These are phyloP conservation scores for Passer domesticus DNA, from an alignment of 2,113 vertebrate species.

Conservation along the genomic window DNA sequence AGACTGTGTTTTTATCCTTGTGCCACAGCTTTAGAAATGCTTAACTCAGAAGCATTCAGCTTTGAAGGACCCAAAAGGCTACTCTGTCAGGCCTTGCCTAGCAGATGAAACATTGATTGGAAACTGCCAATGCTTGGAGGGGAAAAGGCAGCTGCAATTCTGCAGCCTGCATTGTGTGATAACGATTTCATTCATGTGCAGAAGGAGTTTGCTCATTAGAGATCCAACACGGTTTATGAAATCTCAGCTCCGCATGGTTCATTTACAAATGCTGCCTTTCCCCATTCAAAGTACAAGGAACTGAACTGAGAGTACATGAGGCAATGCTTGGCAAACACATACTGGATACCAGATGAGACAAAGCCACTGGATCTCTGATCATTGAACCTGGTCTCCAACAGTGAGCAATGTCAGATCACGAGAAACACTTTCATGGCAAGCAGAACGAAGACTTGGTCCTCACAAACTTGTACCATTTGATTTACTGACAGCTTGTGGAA, in stretches of 20 bases:
- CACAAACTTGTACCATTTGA: background rate
- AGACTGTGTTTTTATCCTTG: background rate
- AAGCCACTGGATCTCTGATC: background rate
- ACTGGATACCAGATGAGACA: background rate
- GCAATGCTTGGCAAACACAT: background rate
- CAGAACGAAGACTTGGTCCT: background rate
- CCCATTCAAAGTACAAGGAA: background rate
- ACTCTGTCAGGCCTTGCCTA: background rate
- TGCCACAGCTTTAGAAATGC: background rate
- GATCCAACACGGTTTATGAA: background rate
- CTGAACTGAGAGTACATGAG: background rate
- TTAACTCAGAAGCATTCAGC: background rate
- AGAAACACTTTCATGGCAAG: background rate
- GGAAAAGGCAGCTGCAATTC: background rate
- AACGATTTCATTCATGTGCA: background rate
- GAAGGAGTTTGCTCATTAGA: background rate
- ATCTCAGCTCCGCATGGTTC: fast-evolving
- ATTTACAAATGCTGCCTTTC: background rate
- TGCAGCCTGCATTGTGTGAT: background rate
- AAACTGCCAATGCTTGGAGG: background rate
- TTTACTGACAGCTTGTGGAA: background rate
- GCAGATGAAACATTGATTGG: background rate
- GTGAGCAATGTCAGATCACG: background rate
- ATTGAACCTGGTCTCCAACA: background rate
- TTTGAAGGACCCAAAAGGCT: background rate